Percentiles rank a stretch among this genome's conserved stretches.
Conservation (phyloP, 2,113 vertebrate species). For the Ovibos moschatus region DNA sequence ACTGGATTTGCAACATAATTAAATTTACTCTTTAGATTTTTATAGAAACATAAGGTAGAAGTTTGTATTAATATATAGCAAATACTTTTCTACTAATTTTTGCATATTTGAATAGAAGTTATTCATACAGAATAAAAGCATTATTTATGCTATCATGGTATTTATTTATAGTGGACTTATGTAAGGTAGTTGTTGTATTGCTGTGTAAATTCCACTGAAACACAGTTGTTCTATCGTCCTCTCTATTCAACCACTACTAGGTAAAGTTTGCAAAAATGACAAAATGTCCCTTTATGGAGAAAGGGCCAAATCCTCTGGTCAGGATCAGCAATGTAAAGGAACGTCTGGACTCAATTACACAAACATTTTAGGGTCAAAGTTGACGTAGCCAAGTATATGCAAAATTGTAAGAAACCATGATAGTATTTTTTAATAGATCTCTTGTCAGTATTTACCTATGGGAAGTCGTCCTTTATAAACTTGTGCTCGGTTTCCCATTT, state of each 20-base stretch:
- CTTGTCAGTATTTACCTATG: neutral
- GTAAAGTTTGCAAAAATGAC: neutral
- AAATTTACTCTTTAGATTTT: neutral
- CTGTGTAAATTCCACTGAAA: neutral
- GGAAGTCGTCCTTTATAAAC: neutral
- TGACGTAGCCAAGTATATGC: neutral
- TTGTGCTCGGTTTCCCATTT: neutral
- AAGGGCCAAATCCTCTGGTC: neutral
- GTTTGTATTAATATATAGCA: neutral
- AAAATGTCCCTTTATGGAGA: neutral
- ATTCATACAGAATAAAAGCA: neutral
- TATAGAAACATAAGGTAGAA: neutral
- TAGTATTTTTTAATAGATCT: neutral
- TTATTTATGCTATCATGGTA: neutral
- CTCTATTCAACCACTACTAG: neutral
- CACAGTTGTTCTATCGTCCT: neutral
- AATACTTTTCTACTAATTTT: slow-evolving; percentile 13
- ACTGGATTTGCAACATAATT: neutral
- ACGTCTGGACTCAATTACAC: neutral
- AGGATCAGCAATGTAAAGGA: neutral
- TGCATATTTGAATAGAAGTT: neutral
- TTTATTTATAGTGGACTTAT: neutral
- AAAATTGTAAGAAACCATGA: neutral
- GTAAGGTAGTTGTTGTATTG: neutral
- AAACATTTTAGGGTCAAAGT: neutral